Evolutionary conservation across 2,888 invertebrate species (phyloP).

Genomic region (Fragum whitleyi): DNA sequence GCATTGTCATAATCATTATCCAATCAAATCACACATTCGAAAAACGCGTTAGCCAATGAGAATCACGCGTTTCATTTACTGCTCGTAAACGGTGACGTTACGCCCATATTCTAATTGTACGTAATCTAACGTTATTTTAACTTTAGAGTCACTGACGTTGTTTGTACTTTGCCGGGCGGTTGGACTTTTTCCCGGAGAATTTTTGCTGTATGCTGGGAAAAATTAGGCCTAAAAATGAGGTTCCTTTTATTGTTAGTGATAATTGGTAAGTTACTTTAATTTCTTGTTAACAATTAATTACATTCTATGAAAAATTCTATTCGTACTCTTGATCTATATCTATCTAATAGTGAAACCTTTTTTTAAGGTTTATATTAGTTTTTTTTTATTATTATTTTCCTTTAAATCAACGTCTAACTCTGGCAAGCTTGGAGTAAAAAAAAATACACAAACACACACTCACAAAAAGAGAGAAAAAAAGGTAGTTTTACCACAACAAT

Average conservation of each 20-base stretch:
- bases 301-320: not conserved
- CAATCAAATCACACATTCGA: not conserved
- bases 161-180: slow-evolving; percentile 14
- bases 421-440: too few relatives aligned
- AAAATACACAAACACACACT: too few relatives aligned
- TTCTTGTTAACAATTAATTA: not conserved
- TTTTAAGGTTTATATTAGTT: too few relatives aligned
- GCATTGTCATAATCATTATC: not conserved
- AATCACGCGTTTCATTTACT: not conserved
- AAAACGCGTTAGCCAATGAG: slow-evolving; percentile 16
- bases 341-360: too few relatives aligned
- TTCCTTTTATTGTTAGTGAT: slow-evolving; percentile 17
- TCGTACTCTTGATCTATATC: too few relatives aligned
- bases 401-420: too few relatives aligned
- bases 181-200: slow-evolving; percentile 11
- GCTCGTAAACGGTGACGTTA: not conserved
- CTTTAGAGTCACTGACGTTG: not conserved
- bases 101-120: slow-evolving; percentile 1
- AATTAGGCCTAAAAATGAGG: slow-evolving; percentile 12
- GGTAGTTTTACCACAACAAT: too few relatives aligned
- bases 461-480: too few relatives aligned
- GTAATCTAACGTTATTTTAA: not conserved
- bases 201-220: slow-evolving; percentile 1
- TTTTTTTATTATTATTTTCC: too few relatives aligned
- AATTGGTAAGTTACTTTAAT: not conserved